Base-by-base conservation (phyloP, 2,888 invertebrate genomes). In the Petrolisthes manimaculis region DNA sequence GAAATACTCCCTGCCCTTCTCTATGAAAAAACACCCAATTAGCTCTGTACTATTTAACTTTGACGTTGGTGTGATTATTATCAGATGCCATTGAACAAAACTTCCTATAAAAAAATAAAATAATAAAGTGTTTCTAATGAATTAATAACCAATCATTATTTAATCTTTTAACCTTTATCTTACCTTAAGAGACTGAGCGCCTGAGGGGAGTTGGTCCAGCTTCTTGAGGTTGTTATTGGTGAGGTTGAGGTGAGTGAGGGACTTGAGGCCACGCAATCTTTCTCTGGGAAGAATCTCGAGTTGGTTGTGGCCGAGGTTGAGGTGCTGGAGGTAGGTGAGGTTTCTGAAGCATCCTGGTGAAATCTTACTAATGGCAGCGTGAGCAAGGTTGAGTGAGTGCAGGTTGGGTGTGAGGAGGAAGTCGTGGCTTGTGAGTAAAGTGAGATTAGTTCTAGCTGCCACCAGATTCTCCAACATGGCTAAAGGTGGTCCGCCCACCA, bases 241-340 rank as follows among this genome's bases (percentile, higher is more conserved):
- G 5, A 92, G 84, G 88, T 92, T 92, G 24, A 92, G 90, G 53
- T 89, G 89, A 14, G 91, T 83, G 6, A 92, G 91, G 24, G 91
- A 75, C 21, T 88, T 81, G 54, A 91, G 90, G 18, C 91, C 91
- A 9, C 88, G 78, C 2, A 91, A 86, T 21, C 91, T 83, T 77
- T 91, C 91, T 21, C 89, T 56, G 55, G 97, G 97, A 92, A 97
- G 95, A 92, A 95, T 94, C 91, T 95, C 95, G 92, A 98, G 95
- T 93, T 96, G 97, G 93, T 98, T 98, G 92, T 96, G 96, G 93
- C 97, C 96, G 92, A 98, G 94, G 92, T 97, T 96, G 89, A 98
- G 94, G 93, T 97, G 97, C 85, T 96, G 95, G 91, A 98, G 94
- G 92, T 96, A 96, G 89, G 94, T 94, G 91, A 97, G 93, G n/a